Evolutionary conservation across 2,797 vertebrate genomes (phyloP), one percentile per base, ranked within the genome.

Genomic region (Sebastes matsubarae): DNA sequence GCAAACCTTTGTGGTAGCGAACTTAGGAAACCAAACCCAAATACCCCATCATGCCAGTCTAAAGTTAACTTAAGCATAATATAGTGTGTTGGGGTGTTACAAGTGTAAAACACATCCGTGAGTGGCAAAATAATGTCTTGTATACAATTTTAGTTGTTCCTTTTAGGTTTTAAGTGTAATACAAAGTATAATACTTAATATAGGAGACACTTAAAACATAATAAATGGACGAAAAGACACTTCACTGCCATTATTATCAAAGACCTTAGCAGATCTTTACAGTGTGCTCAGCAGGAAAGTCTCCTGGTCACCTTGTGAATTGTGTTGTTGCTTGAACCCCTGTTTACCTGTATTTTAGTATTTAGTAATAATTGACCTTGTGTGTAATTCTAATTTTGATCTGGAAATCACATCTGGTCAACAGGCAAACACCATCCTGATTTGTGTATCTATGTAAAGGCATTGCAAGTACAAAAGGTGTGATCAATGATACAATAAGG

Each of bases 401-500:
- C 14, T 54, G 22, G 16, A 38, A 77, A 77, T 61, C 50, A 38
- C 54, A 67, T 77, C 59, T 52, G 29, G 24, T 68, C 9, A 29
- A 22, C 8, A 14, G 16, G 1, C 9, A 22, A 34, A 59, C 24
- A 22, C 3, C 14, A 71, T 58, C 34, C 59, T 24, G 38, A 38
- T 54, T 36, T 57, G 1, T 24, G 1, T 24, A 29, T 59, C 61
- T 36, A 8, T 50, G 38, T 70, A 46, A 81, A 66, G 25, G 30
- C 27, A 36, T 20, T 9, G 29, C 54, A 72, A 74, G 70, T 46
- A 66, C n/a, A 66, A 34, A 69, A 38, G 46, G 25, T 68, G 20
- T 4, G 29, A 75, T 76, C 12, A 36, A 30, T 77, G 54, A 74
- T 70, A 22, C 71, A 50, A 79, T 3, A 57, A 71, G 69, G 14